These are phyloP conservation scores for Acanthopleura granulata DNA, from an alignment of 2,888 invertebrate genomes.

Conservation along the genomic window DNA sequence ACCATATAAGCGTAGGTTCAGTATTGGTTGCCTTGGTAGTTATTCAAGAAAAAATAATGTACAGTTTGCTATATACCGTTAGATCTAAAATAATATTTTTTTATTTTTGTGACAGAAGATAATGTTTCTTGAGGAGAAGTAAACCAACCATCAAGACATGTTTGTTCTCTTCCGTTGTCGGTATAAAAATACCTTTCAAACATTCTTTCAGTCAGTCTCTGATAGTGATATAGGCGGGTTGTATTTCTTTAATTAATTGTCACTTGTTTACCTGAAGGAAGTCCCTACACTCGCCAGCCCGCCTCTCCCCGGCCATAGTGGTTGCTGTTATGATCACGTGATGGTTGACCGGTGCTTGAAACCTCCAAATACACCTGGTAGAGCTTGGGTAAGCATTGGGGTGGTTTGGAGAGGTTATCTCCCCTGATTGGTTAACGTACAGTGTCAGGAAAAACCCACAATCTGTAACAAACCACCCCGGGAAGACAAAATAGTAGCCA, in stretches of 20 bases:
- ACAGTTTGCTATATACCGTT: too few relatives aligned
- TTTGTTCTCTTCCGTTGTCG: too few relatives aligned
- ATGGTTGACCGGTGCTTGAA: slow-evolving; percentile 41
- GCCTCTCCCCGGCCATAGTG: background rate
- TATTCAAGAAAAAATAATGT: too few relatives aligned
- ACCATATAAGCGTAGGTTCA: too few relatives aligned
- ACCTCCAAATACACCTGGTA: slow-evolving; percentile 51
- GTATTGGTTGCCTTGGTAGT: too few relatives aligned
- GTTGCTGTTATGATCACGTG: slow-evolving; percentile 30
- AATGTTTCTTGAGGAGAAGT: background rate
- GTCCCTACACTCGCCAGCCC: slow-evolving; percentile 8
- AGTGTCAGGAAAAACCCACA: slow-evolving; percentile 30
- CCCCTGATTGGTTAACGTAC: slow-evolving; percentile 2
- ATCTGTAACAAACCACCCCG: slow-evolving; percentile 23
- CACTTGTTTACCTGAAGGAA: background rate
- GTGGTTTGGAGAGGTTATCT: slow-evolving; percentile 32
- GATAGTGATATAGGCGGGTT: background rate
- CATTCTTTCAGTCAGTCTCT: background rate
- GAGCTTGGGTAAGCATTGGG: slow-evolving; percentile 36
- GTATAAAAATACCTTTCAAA: background rate
- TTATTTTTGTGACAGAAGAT: background rate
- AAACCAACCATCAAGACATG: too few relatives aligned
- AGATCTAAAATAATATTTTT: too few relatives aligned
- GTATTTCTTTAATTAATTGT: background rate
- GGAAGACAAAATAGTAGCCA: too few relatives aligned